A percentile compares a stretch with the other conserved stretches of the same genome.
These are phyloP conservation scores for Rotaria macrura DNA, from an alignment of 2,888 invertebrate species.

Conservation along the genomic window DNA sequence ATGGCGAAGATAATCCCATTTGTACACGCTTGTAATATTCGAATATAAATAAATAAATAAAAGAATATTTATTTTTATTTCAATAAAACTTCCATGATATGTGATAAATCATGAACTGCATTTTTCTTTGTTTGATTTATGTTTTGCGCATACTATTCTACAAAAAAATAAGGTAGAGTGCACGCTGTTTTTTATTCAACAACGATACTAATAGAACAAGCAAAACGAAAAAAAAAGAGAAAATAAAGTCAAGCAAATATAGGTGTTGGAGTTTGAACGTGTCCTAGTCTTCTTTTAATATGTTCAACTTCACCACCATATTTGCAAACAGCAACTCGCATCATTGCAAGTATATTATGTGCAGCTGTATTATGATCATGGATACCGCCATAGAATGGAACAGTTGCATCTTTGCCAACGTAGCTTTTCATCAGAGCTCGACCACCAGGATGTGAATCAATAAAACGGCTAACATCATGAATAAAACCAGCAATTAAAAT, in stretches of 20 bases:
- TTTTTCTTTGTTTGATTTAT: no score
- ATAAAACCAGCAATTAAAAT: neutral
- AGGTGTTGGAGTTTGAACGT: neutral
- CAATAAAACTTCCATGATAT: no score
- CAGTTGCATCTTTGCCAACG: neutral
- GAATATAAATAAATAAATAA: no score
- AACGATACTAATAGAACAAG: neutral
- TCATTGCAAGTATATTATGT: neutral
- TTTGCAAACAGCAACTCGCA: neutral
- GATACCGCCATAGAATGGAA: neutral
- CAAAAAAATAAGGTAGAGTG: no score
- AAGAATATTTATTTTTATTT: no score
- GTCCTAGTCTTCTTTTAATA: neutral
- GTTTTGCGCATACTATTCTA: neutral
- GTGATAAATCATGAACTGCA: no score
- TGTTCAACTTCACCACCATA: neutral
- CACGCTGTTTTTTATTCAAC: neutral
- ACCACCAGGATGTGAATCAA: neutral
- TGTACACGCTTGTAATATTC: neutral
- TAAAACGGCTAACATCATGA: neutral
- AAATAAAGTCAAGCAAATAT: neutral
- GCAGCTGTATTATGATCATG: constrained; percentile 3
- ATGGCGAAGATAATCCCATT: neutral
- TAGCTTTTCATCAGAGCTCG: neutral
- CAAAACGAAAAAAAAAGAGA: neutral